Conservation (phyloP, 92 coral and sea anemone genomes). For the Bergia puertoricense region DNA sequence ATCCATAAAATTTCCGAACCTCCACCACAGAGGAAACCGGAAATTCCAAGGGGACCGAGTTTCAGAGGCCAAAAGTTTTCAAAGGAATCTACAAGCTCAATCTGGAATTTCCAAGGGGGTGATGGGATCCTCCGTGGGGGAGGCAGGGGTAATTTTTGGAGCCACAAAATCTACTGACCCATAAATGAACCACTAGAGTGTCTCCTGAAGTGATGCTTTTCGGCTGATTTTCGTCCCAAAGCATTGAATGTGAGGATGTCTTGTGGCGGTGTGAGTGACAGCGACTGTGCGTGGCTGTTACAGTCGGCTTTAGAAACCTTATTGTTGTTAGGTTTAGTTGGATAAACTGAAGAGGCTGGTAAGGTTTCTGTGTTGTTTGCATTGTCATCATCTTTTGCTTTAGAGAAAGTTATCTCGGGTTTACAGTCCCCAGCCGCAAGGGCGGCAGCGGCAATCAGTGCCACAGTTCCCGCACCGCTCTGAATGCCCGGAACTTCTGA, state of each 20-base stretch:
- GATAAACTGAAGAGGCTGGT: conserved; percentile 37
- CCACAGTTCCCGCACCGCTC: conserved; percentile 99
- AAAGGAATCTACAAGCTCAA: background rate
- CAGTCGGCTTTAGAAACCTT: conserved; percentile 57
- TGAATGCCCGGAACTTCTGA: conserved; percentile 98
- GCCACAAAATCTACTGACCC: conserved; percentile 72
- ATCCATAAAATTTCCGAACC: conserved; percentile 6
- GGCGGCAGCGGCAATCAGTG: conserved; percentile 97
- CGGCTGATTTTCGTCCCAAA: conserved; percentile 82
- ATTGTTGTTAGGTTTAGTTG: conserved; percentile 70
- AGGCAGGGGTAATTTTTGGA: background rate
- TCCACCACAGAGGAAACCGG: background rate
- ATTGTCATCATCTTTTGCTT: conserved; percentile 82
- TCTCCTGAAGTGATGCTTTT: conserved; percentile 92
- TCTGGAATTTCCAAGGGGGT: background rate
- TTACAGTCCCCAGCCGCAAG: conserved; percentile 89
- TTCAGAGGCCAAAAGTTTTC: background rate
- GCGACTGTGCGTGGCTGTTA: conserved; percentile 65
- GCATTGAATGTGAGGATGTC: conserved; percentile 78
- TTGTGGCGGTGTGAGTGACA: conserved; percentile 68
- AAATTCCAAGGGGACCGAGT: background rate
- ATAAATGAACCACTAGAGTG: conserved; percentile 93
- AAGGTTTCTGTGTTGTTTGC: conserved; percentile 33
- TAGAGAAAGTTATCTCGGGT: conserved; percentile 84
- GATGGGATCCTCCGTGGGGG: background rate